Conservation (phyloP, 37 sponge, comb jelly and placozoan species). For the Agelas oroides region DNA sequence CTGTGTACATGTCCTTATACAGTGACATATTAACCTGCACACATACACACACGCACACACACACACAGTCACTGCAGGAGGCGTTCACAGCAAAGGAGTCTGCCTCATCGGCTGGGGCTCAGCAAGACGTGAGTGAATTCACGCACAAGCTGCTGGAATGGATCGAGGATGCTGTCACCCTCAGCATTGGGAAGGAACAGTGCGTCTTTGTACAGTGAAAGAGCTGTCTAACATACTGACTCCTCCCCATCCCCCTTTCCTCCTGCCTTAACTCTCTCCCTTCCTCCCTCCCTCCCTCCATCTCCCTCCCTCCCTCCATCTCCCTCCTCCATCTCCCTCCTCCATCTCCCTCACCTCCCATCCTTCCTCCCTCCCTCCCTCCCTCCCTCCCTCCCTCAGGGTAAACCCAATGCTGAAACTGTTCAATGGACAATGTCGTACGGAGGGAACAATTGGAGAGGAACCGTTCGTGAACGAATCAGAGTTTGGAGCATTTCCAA, state of each 20-base stretch:
- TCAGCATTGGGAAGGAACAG: neutral
- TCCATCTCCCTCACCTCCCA: neutral
- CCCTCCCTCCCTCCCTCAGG: slow-evolving; percentile 3
- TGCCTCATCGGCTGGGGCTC: slow-evolving; percentile 17
- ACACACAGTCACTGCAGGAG: slow-evolving; percentile 7
- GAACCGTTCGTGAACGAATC: slow-evolving; percentile 56
- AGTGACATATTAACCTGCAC: no score
- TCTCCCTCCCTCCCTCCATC: no score
- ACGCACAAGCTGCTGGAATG: slow-evolving; percentile 83
- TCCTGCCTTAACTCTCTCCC: no score
- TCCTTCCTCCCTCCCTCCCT: neutral
- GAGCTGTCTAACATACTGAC: neutral
- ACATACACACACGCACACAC: no score
- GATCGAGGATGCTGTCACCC: slow-evolving; percentile 74
- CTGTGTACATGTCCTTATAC: no score
- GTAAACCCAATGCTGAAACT: slow-evolving; percentile 66
- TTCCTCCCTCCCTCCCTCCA: no score
- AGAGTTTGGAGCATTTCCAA: slow-evolving; percentile 70
- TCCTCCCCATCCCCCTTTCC: neutral
- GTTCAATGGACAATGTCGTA: slow-evolving; percentile 65
- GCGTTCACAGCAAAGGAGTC: slow-evolving; percentile 28
- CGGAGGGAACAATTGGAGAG: slow-evolving; percentile 54
- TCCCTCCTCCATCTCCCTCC: neutral
- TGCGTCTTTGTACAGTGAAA: neutral
- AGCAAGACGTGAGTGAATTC: slow-evolving; percentile 82